Percentiles rank a stretch among this genome's conserved stretches.
Conservation (phyloP, 2,888 invertebrate species). For the Xanthorhoe spadicearia region DNA sequence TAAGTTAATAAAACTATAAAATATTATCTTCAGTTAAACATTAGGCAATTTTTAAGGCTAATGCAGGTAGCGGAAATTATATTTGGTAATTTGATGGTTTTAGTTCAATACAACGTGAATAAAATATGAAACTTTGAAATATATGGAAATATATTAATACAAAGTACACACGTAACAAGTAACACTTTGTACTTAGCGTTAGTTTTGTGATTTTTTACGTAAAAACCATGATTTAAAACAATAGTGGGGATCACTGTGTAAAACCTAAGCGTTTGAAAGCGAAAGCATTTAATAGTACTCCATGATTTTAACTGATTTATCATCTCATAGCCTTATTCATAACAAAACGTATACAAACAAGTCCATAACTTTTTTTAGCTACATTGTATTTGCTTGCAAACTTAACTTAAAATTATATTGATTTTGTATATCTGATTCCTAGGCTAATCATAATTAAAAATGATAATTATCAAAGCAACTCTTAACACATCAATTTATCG, state of each 20-base stretch:
- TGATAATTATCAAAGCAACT: no score
- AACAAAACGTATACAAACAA: no score
- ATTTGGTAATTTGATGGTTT: constrained; percentile 78
- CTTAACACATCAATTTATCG: no score
- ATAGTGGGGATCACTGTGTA: constrained; percentile 13
- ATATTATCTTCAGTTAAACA: constrained; percentile 82
- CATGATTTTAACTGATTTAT: constrained; percentile 4
- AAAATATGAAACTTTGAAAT: constrained; percentile 63
- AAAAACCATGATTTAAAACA: constrained; percentile 23
- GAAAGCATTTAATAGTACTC: neutral
- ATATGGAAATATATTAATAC: constrained; percentile 55
- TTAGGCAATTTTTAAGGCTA: constrained; percentile 83
- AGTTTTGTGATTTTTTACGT: constrained; percentile 32
- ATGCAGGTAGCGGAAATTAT: constrained; percentile 81
- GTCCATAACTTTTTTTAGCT: no score
- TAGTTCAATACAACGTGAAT: constrained; percentile 68
- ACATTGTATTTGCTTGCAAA: no score
- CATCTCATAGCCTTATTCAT: no score
- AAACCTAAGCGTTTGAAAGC: constrained; percentile 3
- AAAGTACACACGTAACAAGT: no score
- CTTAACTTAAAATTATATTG: no score
- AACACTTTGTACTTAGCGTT: constrained; percentile 82
- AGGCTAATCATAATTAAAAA: no score
- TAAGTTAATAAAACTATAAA: constrained; percentile 85
- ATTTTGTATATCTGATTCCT: no score